Base-by-base conservation (phyloP, 1,140 invertebrate genomes). In the Leptonema lineaticorne region DNA sequence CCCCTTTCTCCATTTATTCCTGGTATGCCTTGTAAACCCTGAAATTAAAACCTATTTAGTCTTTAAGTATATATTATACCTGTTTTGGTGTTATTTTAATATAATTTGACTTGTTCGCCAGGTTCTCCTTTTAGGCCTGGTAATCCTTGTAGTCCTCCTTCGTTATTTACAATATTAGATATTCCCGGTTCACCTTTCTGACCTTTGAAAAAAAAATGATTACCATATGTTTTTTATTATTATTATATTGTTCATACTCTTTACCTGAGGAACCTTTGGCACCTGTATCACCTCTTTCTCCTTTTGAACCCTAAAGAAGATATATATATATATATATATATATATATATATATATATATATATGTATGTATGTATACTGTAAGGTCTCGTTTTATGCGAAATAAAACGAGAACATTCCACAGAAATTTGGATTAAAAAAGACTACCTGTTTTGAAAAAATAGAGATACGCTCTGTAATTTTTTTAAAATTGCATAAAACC, bases 61-160 rank as follows among this genome's bases (percentile, higher is more conserved):
- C n/a, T n/a, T n/a, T n/a, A n/a, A n/a, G n/a, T n/a, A n/a, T n/a
- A n/a, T n/a, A n/a, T n/a, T n/a, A n/a, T n/a, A n/a, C n/a, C 16
- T 53, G 3, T 20, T 85, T 82, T 48, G 84, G 85, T 57, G 79
- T 83, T 46, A 82, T 73, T 18, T 16, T 14, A 41, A 41, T 2
- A 3, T 41, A 2, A 41, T 57, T 85, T 85, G 22, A 85, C 85
- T 69, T 81, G 77, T 74, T 85, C 82, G 67, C 84, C 85, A 85
- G 53, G 11, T 66, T 48, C 50, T 57, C 48, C 46, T 58, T 60
- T 58, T 18, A 26, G 45, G 8, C 62, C 83, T 82, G 78, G 82
- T 74, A 82, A 83, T 74, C 83, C 83, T 62, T 67, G 78, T 71
- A 70, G 73, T 68, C 83, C 83, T 57, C 73, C 72, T 72, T 75